Conservation (phyloP, 2,113 vertebrate species). For the Macrotis lagotis region DNA sequence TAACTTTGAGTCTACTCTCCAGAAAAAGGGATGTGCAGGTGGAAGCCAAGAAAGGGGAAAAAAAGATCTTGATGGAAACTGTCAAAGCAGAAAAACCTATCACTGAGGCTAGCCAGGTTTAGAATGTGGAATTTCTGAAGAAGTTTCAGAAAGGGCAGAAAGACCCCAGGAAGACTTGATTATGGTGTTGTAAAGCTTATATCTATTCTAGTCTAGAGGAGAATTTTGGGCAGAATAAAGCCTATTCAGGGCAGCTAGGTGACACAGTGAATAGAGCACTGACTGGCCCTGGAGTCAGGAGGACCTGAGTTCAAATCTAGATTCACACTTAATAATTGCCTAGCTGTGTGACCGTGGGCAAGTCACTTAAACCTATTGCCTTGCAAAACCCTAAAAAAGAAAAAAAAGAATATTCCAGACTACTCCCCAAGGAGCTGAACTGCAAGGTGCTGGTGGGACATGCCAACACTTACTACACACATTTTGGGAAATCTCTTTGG, state of each 20-base stretch:
- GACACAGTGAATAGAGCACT: no score
- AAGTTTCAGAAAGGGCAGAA: not conserved
- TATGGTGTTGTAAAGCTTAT: not conserved
- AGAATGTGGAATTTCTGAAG: not conserved
- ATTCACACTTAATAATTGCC: no score
- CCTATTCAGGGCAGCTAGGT: no score
- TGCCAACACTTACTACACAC: not conserved
- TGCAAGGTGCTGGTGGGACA: not conserved
- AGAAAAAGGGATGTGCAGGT: not conserved
- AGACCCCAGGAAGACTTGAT: not conserved
- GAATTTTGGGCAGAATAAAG: not conserved
- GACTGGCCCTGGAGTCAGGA: no score
- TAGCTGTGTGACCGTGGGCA: no score
- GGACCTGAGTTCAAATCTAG: no score
- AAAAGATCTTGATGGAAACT: not conserved
- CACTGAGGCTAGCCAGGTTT: not conserved
- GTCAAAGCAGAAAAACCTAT: not conserved
- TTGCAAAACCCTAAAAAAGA: no score
- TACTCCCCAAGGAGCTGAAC: not conserved
- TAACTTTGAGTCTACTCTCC: not conserved
- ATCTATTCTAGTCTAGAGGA: not conserved
- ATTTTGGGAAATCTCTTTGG: not conserved
- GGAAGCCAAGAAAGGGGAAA: not conserved
- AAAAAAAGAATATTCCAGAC: no score
- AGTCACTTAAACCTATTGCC: no score